Base-by-base conservation (phyloP, 2,888 invertebrate species). In the Trypoxylon attenuatum region DNA sequence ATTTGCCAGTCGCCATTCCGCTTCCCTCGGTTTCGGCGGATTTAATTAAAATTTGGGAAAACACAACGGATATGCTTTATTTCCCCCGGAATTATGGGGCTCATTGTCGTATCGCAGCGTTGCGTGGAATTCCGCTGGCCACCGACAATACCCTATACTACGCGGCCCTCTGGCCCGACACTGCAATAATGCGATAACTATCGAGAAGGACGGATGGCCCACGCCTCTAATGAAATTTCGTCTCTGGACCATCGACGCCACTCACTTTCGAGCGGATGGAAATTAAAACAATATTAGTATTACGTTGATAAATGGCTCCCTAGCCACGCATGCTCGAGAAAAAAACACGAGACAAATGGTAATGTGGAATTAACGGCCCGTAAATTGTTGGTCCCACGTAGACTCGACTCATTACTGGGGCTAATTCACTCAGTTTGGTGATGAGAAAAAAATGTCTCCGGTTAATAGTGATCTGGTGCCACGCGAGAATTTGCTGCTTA, bases 41-140 rank as follows among this genome's bases (percentile, higher is more conserved):
- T 29, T 56, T 53, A 63, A 71, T 74, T 63, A 59, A 71, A 69
- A 62, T 69, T 52, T 55, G 27, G 38, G 43, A 6, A 29, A 52
- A 57, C 55, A 15, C 22, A 29, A 16, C 46, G 43, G 50, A 50
- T 47, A 45, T 62, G 57, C 23, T 51, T 52, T 53, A 29, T 46
- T 33, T 13, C 16, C 15, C 16, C 15, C 42, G 59, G 25, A 66
- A 51, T 62, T 53, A 22, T 43, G 41, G 50, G 1, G 8, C 3
- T 33, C 50, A 41, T 54, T 63, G 41, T 16, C 39, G 21, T 16
- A 22, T 23, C 21, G 6, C 5, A 27, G 25, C 13, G 8, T 10
- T 3, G 33, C n/a, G 8, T 33, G 13, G 33, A 33, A 33, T 33
- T 33, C 13, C n/a, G n/a, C n/a, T n/a, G n/a, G n/a, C n/a, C n/a